A percentile compares a stretch with the other conserved stretches of the same genome.
These are phyloP conservation scores for Penaeus japonicus DNA, from an alignment of 1,140 invertebrate species.

Conservation along the genomic window DNA sequence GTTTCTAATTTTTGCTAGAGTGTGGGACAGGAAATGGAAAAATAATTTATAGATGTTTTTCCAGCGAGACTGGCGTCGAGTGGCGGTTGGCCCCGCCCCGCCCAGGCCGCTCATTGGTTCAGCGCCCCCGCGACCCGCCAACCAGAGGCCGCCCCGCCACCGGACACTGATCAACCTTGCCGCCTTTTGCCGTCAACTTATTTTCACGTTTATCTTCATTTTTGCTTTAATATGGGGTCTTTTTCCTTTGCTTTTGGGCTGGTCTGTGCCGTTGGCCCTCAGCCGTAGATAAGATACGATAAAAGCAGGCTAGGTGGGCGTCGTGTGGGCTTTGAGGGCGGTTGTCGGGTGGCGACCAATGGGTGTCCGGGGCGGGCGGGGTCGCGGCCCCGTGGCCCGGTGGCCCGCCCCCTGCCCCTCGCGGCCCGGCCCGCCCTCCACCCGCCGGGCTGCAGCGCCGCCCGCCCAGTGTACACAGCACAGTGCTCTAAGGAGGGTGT, in stretches of 20 bases:
- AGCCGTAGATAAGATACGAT: neutral
- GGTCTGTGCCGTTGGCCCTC: neutral
- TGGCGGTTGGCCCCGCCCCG: conserved; percentile 51
- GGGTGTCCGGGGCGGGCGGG: conserved; percentile 54
- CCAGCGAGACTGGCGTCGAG: conserved; percentile 17
- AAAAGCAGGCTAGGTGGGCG: neutral
- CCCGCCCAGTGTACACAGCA: conserved; percentile 55
- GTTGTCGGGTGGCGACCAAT: conserved; percentile 41
- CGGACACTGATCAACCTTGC: conserved; percentile 57
- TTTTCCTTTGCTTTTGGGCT: neutral
- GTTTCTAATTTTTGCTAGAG: no score
- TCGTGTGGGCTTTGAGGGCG: neutral
- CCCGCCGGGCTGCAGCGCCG: conserved; percentile 51
- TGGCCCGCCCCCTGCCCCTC: conserved; percentile 50
- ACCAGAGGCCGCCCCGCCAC: conserved; percentile 56
- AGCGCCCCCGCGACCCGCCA: conserved; percentile 56
- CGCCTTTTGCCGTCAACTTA: conserved; percentile 47
- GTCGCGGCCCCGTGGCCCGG: conserved; percentile 53
- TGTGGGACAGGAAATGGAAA: no score
- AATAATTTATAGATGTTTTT: conserved; percentile 9
- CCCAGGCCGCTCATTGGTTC: conserved; percentile 57
- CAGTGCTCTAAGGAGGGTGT: conserved; percentile 53
- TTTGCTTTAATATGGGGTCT: neutral
- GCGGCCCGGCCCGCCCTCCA: conserved; percentile 52
- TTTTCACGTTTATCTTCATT: conserved; percentile 30